Percentiles rank a stretch among this genome's conserved stretches.
phyloP scores from a whole-genome alignment of 2,113 vertebrate genomes.

The Guaruba guarouba region DNA sequence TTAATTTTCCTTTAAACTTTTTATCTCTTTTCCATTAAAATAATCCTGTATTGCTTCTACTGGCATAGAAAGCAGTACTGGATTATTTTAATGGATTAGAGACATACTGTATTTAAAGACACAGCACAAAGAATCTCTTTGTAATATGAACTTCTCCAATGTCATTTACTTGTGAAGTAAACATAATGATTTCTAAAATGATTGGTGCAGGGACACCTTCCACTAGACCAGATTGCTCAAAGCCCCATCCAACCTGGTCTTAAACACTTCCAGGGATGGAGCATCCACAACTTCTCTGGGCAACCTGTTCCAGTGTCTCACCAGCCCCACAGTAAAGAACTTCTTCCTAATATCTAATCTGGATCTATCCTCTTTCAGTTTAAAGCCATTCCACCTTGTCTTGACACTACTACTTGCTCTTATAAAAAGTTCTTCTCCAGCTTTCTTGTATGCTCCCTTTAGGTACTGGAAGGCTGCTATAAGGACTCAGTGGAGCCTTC shows the following conservation, averaged over 20 bases:
- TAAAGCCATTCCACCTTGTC: background rate
- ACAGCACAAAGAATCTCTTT: background rate
- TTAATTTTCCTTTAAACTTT: background rate
- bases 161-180: background rate
- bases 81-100: background rate
- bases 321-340: background rate
- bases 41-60: background rate
- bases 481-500: background rate
- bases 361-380: background rate
- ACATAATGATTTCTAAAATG: background rate
- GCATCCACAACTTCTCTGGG: background rate
- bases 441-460: background rate
- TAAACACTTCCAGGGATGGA: background rate
- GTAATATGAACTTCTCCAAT: background rate
- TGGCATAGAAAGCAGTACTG: background rate
- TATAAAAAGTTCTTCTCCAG: background rate
- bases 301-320: background rate
- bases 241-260: background rate
- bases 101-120: background rate
- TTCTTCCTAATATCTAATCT: background rate
- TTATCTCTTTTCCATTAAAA: background rate
- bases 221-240: background rate
- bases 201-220: background rate
- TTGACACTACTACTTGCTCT: background rate
- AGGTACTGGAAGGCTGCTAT: background rate